Evolutionary conservation across 2,113 vertebrate species (phyloP), one percentile per base, ranked within the genome.

Genomic region (Neolamprologus fasciatus): DNA sequence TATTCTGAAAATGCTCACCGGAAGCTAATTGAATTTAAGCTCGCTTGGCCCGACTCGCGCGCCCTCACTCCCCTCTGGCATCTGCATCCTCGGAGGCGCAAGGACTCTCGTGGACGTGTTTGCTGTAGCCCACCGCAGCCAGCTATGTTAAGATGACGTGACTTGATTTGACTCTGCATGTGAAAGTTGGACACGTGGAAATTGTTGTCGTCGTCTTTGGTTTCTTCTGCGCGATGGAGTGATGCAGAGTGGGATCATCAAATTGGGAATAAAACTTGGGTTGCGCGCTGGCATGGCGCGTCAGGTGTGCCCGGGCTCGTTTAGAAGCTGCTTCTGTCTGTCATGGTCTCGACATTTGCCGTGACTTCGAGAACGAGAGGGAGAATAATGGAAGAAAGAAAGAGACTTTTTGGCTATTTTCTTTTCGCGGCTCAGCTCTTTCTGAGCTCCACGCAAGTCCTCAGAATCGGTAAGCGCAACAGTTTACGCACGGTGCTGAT

Each of bases 401-500:
- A 91, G 91, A 91, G 92, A 58, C 94, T 97, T 89, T 84, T 97
- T 33, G 90, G 95, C 81, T 93, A 89, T 82, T 83, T 98, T 68
- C 91, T 97, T 84, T 8, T 97, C n/a, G 89, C 91, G 61, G 81
- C 92, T 42, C 94, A 94, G 92, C 89, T 98, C 81, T 93, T 96
- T 19, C 93, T 93, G 78, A 96, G 97, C 92, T 93, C 96, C 12
- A 96, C 97, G 80, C 98, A 98, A 95, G 98, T 98, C 81, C 97
- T 99, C 86, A 89, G 98, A 86, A 97, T 99, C 93, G 98, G 98
- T 99, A 95, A 97, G 98, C 96, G 94, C 91, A 86, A 79, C 92
- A 93, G 83, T 92, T 92, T 86, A 94, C 92, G 90, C 92, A 37
- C 85, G 19, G 76, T 8, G 53, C 5, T 42, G 21, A 10, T 14